Percentiles rank a stretch among this genome's conserved stretches.
Conservation (phyloP, 2,888 invertebrate genomes). For the Automeris io region DNA sequence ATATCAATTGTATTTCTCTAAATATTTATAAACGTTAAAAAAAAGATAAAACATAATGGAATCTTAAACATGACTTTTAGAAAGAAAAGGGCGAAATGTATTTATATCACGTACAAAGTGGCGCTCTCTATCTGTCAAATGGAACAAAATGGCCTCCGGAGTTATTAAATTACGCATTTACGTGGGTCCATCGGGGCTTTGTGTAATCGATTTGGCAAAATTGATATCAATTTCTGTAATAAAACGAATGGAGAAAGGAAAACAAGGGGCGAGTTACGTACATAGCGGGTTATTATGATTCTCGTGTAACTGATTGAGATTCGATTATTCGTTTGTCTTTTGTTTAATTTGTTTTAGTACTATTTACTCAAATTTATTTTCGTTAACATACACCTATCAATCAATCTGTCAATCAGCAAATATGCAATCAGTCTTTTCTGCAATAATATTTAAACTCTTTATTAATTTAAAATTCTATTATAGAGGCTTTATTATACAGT, state of each 20-base stretch:
- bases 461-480: too few species aligned
- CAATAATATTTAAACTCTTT: too few species aligned
- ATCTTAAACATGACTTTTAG: not conserved
- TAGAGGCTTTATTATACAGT: too few species aligned
- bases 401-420: too few species aligned
- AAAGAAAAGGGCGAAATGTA: not conserved
- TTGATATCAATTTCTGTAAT: slow-evolving; percentile 33
- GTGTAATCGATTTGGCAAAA: slow-evolving; percentile 36
- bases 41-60: not conserved
- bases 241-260: slow-evolving; percentile 22
- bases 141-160: slow-evolving; percentile 24
- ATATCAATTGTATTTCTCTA: too few species aligned
- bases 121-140: slow-evolving; percentile 13
- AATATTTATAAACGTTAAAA: too few species aligned
- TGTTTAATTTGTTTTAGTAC: not conserved
- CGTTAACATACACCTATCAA: too few species aligned
- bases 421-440: too few species aligned
- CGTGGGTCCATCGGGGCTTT: slow-evolving; percentile 23
- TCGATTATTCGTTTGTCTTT: not conserved
- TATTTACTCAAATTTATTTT: too few species aligned
- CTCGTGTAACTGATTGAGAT: not conserved
- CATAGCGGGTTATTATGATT: not conserved
- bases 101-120: slow-evolving; percentile 7
- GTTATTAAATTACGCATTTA: slow-evolving; percentile 32
- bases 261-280: slow-evolving; percentile 19